Evolutionary conservation across 2,797 vertebrate species (phyloP).

Genomic region (Lophotriccus pileatus): DNA sequence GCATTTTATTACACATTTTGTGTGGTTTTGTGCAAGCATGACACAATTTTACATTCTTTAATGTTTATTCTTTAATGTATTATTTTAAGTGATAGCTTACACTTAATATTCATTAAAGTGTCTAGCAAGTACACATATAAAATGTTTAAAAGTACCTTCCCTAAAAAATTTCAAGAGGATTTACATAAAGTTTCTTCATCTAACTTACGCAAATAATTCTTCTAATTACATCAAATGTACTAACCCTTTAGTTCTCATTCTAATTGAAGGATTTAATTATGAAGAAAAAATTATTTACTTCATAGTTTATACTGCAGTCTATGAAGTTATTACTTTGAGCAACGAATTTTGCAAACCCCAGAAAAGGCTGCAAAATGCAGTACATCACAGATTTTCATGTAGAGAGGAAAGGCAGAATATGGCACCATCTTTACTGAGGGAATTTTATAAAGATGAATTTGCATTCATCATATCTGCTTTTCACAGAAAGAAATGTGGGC

Average conservation of each 20-base stretch:
- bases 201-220: background rate
- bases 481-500: background rate
- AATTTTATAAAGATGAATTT: constrained; percentile 26
- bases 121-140: background rate
- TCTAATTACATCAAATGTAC: background rate
- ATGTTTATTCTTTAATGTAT: background rate
- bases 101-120: background rate
- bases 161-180: background rate
- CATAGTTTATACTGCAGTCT: background rate
- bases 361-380: background rate
- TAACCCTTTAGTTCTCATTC: constrained; percentile 8
- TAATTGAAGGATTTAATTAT: constrained; percentile 34
- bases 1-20: background rate
- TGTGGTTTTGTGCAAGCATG: background rate
- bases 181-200: constrained; percentile 24
- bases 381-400: background rate
- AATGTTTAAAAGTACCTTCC: background rate
- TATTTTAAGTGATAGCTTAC: background rate
- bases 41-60: background rate
- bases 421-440: background rate
- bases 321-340: background rate
- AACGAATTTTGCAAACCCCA: constrained; percentile 14
- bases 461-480: constrained; percentile 3
- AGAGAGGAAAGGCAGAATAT: background rate
- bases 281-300: constrained; percentile 16